Base-by-base conservation (phyloP, 2,113 vertebrate genomes). In the Phrynocephalus versicolor region DNA sequence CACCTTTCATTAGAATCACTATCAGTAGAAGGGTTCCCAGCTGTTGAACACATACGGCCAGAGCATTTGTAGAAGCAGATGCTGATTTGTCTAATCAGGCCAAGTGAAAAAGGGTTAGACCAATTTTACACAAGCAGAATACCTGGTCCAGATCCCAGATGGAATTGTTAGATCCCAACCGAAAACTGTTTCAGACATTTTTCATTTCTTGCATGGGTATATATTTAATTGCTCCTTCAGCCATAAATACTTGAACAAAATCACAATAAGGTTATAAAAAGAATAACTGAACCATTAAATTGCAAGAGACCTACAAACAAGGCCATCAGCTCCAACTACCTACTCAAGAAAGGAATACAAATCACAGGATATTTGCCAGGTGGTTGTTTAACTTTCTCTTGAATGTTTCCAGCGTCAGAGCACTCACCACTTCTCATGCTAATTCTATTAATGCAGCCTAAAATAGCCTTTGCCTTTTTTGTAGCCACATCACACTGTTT, bases 1-100 rank as follows among this genome's bases (percentile, higher is more conserved):
- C 19, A 57, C 16, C 60, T 85, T 90, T 87, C 89, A 65, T 51
- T 89, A 51, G 60, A 57, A 86, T 87, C 80, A 57, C 67, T 79
- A 72, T 85, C 6, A 2, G 37, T 55, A 60, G 89, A 39, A 10
- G 69, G 45, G 2, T n/a, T 72, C 19, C 21, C 55, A 30, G 60
- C 65, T 82, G 2, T 73, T 62, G 3, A 25, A 1, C 19, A 9
- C 6, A 75, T 16, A 70, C 62, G 13, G 79, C 82, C 79, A 90
- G 90, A 85, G 14, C 25, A 82, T 62, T 64, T 60, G n/a, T n/a
- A 1, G n/a, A 87, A 85, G 27, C 16, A 73, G 45, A 86, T 87
- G 27, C 25, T 75, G 45, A 55, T 70, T 51, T 13, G 12, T 45
- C 37, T 3, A 35, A 39, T 65, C 70, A 60, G 87, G 45, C 39